These are phyloP conservation scores for Sardina pilchardus DNA, from an alignment of 2,113 vertebrate species.

Conservation along the genomic window DNA sequence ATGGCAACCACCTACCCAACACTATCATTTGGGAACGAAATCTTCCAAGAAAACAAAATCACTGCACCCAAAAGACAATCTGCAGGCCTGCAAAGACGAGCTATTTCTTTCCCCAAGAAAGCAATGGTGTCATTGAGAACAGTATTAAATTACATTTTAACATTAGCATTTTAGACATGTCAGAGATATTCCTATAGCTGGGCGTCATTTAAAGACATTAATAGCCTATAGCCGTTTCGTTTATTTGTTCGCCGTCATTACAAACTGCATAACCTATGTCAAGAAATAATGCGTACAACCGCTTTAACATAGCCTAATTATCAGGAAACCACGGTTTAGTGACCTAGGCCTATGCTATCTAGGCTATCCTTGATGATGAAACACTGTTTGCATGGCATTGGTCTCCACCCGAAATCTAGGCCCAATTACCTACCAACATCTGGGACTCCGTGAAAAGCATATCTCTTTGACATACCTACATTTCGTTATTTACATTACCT, in stretches of 20 bases:
- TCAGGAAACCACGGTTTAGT: too few species aligned
- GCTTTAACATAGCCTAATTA: too few species aligned
- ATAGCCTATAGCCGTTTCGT: neutral
- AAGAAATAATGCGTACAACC: too few species aligned
- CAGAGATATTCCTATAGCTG: neutral
- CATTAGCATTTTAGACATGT: neutral
- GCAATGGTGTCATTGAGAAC: neutral
- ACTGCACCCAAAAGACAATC: neutral
- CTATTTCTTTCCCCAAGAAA: neutral
- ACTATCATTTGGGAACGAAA: neutral
- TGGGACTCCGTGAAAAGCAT: neutral
- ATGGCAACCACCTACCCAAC: neutral
- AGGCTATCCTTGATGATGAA: too few species aligned
- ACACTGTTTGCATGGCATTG: neutral
- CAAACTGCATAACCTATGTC: too few species aligned
- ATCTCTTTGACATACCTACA: neutral
- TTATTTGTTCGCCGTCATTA: too few species aligned
- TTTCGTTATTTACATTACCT: constrained; percentile 59
- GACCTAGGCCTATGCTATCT: too few species aligned
- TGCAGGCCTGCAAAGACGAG: neutral
- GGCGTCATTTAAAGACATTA: neutral
- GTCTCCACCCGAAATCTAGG: neutral
- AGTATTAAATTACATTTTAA: neutral
- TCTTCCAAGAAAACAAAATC: neutral
- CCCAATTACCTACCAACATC: neutral